These are phyloP conservation scores for Lordiphosa mommai DNA, from an alignment of 1,140 invertebrate species.

Conservation along the genomic window DNA sequence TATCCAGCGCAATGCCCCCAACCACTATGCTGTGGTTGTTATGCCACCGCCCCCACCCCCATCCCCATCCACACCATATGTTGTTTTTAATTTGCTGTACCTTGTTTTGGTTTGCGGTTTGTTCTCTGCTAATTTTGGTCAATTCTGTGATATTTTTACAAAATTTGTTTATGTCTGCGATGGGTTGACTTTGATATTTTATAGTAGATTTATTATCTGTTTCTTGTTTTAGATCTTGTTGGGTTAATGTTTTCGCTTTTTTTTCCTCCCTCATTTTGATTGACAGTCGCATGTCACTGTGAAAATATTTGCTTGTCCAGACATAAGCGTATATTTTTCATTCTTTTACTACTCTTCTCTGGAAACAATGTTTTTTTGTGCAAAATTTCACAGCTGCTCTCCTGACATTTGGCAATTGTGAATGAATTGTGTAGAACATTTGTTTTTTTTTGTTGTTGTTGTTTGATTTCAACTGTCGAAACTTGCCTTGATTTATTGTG, in stretches of 20 bases:
- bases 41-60: constrained; percentile 30
- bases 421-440: constrained; percentile 42
- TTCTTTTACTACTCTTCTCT: not conserved
- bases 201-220: constrained; percentile 19
- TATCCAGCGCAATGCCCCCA: constrained; percentile 40
- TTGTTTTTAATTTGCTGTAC: constrained; percentile 64
- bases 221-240: constrained; percentile 14
- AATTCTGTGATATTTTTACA: constrained; percentile 53
- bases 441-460: constrained; percentile 13
- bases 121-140: constrained; percentile 15
- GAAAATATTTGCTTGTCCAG: constrained; percentile 12
- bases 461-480: constrained; percentile 43
- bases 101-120: constrained; percentile 17
- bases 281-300: constrained; percentile 37
- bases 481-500: constrained; percentile 54
- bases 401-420: constrained; percentile 47
- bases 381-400: constrained; percentile 32
- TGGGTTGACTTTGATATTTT: constrained; percentile 18
- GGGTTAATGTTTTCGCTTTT: constrained; percentile 33
- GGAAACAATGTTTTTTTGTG: constrained; percentile 2
- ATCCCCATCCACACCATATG: constrained; percentile 14
- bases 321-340: constrained; percentile 17
- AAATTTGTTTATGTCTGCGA: constrained; percentile 4
- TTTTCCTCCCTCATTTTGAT: constrained; percentile 40
- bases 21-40: constrained; percentile 14